Conservation (phyloP, 2,797 vertebrate genomes). For the Nyctibius grandis region DNA sequence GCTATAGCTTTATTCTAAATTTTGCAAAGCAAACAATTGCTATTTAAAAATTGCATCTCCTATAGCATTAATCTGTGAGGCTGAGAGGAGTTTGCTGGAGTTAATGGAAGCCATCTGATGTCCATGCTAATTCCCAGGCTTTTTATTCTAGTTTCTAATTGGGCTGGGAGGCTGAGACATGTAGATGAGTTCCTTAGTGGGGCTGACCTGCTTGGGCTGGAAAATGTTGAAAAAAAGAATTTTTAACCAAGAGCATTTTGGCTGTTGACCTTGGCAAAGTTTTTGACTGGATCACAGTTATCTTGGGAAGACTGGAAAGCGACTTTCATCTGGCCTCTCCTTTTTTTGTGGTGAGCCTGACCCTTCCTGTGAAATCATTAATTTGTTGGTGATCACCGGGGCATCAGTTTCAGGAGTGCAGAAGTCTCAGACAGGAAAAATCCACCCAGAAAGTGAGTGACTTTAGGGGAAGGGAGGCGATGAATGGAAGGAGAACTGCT, state of each 20-base stretch:
- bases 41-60: neutral
- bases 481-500: neutral
- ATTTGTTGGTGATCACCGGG: neutral
- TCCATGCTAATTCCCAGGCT: constrained; percentile 37
- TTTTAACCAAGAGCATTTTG: neutral
- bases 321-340: neutral
- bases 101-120: constrained; percentile 64
- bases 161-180: constrained; percentile 8
- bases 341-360: neutral
- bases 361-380: neutral
- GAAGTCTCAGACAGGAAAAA: neutral
- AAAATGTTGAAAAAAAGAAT: neutral
- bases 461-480: neutral
- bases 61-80: neutral
- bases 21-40: constrained; percentile 28
- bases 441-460: neutral
- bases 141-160: constrained; percentile 38
- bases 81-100: neutral
- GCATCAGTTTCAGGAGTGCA: neutral
- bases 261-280: constrained; percentile 11
- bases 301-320: neutral
- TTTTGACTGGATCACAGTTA: neutral
- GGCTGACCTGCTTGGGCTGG: constrained; percentile 21
- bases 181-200: neutral
- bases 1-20: neutral